Evolutionary conservation across 2,113 vertebrate genomes (phyloP).

Genomic region (Natator depressus): DNA sequence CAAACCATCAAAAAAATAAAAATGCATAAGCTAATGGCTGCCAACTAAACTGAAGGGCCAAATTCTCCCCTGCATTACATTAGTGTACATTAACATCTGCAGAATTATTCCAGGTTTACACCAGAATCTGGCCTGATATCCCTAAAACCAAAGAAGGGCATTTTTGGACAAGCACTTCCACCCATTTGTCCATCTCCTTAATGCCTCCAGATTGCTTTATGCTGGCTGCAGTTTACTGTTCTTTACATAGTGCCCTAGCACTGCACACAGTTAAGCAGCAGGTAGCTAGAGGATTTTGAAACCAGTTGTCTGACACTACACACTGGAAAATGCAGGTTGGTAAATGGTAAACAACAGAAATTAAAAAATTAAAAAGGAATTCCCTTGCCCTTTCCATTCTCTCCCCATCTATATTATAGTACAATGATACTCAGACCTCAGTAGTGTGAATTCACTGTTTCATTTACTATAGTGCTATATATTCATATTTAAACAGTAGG

Average conservation of each 20-base stretch:
- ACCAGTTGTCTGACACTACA: fast-evolving
- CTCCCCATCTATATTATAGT: not conserved
- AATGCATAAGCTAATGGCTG: not conserved
- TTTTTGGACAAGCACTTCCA: not conserved
- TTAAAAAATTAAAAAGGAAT: not conserved
- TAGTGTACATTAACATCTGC: not conserved
- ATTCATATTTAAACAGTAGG: not conserved
- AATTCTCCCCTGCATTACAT: not conserved
- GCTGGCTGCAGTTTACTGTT: not conserved
- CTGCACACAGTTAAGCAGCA: not conserved
- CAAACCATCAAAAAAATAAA: not conserved
- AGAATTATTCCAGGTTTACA: not conserved
- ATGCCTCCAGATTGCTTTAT: not conserved
- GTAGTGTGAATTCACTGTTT: not conserved
- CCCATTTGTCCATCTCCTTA: fast-evolving
- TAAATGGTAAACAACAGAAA: not conserved
- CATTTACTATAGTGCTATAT: not conserved
- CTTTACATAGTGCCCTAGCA: not conserved
- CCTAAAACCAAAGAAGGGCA: not conserved
- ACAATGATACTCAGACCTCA: not conserved
- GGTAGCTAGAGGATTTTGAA: not conserved
- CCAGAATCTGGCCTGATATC: not conserved
- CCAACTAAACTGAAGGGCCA: not conserved
- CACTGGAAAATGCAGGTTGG: not conserved
- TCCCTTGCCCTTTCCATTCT: not conserved